These are phyloP conservation scores for Tanypteryx hageni DNA, from an alignment of 2,888 invertebrate species.

Conservation along the genomic window DNA sequence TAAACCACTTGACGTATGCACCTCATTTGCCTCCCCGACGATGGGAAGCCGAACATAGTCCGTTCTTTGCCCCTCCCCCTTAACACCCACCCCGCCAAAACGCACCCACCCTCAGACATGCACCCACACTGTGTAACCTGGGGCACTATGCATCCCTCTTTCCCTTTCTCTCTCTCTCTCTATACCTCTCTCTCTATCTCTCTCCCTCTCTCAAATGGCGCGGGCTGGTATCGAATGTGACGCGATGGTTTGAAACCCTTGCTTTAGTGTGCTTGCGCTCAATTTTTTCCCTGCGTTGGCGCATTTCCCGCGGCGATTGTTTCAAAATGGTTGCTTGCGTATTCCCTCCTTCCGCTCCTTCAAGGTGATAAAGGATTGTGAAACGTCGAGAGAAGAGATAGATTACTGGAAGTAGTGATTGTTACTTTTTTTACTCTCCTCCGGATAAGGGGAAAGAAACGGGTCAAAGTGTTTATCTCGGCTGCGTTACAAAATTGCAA, in stretches of 20 bases:
- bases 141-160: background rate
- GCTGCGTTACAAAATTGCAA: too few relatives aligned
- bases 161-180: background rate
- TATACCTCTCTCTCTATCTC: too few relatives aligned
- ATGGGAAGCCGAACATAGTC: background rate
- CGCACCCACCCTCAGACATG: background rate
- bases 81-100: background rate
- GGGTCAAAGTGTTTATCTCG: too few relatives aligned
- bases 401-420: too few relatives aligned
- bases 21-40: conserved; percentile 35
- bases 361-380: too few relatives aligned
- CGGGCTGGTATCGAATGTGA: background rate
- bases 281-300: background rate
- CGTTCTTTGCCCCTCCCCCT: too few relatives aligned
- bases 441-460: too few relatives aligned
- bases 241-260: background rate
- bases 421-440: too few relatives aligned
- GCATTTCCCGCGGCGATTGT: background rate
- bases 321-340: background rate
- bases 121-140: background rate
- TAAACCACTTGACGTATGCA: conserved; percentile 55
- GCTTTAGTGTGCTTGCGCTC: background rate
- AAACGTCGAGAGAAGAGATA: too few relatives aligned
- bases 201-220: background rate
- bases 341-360: too few relatives aligned